phyloP scores from a whole-genome alignment of 2,888 invertebrate genomes.

The Agonopterix alstromeriana region DNA sequence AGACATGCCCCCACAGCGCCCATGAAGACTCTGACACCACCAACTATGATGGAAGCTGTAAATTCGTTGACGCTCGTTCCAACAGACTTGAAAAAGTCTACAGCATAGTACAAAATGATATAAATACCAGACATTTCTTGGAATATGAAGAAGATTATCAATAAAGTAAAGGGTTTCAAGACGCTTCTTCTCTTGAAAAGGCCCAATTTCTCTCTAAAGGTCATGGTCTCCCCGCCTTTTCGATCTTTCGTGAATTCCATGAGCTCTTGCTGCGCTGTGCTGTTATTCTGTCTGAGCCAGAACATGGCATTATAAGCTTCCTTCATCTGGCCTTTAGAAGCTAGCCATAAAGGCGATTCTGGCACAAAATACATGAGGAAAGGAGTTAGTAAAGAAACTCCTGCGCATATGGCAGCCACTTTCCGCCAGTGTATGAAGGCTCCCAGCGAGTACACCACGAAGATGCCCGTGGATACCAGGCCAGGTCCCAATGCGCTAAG shows the following conservation, averaged over 20 bases:
- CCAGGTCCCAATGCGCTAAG: constrained; percentile 83
- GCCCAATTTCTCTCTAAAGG: constrained; percentile 52
- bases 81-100: constrained; percentile 82
- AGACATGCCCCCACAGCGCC: constrained; percentile 81
- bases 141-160: constrained; percentile 80
- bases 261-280: constrained; percentile 79
- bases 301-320: constrained; percentile 79
- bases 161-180: constrained; percentile 80
- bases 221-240: constrained; percentile 49
- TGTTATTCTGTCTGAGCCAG: constrained; percentile 80
- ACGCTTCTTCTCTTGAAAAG: constrained; percentile 73
- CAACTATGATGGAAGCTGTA: constrained; percentile 82
- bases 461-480: constrained; percentile 83
- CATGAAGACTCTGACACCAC: constrained; percentile 80
- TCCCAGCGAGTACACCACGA: constrained; percentile 81
- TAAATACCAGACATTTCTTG: constrained; percentile 86
- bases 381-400: constrained; percentile 73
- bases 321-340: constrained; percentile 76
- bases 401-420: constrained; percentile 80
- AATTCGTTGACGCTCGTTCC: constrained; percentile 81
- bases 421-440: constrained; percentile 81
- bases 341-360: constrained; percentile 82
- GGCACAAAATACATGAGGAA: constrained; percentile 79
- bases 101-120: constrained; percentile 83
- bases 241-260: constrained; percentile 75